Base-by-base conservation (phyloP, 1,140 invertebrate genomes). In the Temnothorax nylanderi region DNA sequence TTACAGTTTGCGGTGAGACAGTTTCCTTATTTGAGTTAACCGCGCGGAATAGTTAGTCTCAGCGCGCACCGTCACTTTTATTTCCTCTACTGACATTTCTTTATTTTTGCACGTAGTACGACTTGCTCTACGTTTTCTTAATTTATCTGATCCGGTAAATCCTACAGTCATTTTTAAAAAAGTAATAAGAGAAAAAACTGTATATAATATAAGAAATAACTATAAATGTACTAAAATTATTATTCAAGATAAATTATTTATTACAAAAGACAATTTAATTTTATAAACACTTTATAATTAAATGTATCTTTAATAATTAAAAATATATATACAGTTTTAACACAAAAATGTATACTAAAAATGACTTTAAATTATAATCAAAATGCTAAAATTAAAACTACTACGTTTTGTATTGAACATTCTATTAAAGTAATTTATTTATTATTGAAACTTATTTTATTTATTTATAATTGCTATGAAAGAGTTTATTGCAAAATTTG, bases 1-100 rank as follows among this genome's bases (percentile, higher is more conserved):
- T 86, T 75, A 85, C 69, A 21, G 65, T 74, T 32, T 64, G 21
- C 37, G 7, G 11, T 47, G 82, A 85, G 74, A 85, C 51, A 41
- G 75, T 86, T 86, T 75, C 84, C 88, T 89, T 77, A 71, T 89
- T 87, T 86, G 88, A 89, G 87, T 89, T 87, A 89, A 89, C 84
- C 88, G 58, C 71, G 62, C 77, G 62, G 49, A 85, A 77, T 82
- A 71, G 60, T 80, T 71, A 84, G 58, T 75, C 80, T 75, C 80
- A 21, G 26, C 34, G 67, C 80, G 69, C 67, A 47, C 11, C 13
- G 54, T 75, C 67, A 84, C 69, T 84, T 74, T 84, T 75, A 60
- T 74, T 75, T 60, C 32, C 58, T 75, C 41, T 37, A 41, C 21
- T 84, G 67, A 62, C 69, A 75, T 37, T 84, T 84, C 54, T 74